These are phyloP conservation scores for Conus betulinus DNA, from an alignment of 1,140 invertebrate genomes.

Conservation along the genomic window DNA sequence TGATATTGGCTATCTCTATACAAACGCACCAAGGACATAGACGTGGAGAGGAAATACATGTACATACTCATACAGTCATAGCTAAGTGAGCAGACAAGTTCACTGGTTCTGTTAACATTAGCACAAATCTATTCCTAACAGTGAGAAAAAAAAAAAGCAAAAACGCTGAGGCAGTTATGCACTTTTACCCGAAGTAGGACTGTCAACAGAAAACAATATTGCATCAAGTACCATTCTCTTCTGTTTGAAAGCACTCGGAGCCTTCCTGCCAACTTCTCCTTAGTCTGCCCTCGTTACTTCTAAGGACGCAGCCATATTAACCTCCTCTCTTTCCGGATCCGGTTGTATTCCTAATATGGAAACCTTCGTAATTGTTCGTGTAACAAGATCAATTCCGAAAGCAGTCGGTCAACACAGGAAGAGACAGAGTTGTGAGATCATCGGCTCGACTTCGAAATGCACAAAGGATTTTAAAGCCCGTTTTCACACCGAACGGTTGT, in stretches of 20 bases:
- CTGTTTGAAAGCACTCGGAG: background rate
- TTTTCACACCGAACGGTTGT: conserved; percentile 10
- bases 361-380: conserved; percentile 29
- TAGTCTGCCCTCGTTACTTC: background rate
- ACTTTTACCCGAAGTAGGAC: too few species aligned
- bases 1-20: too few species aligned
- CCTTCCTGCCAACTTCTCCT: background rate
- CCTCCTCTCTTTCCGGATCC: conserved; percentile 17
- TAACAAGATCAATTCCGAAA: conserved; percentile 14
- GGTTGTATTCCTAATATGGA: conserved; percentile 24
- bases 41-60: too few species aligned
- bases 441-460: background rate
- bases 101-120: too few species aligned
- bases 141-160: too few species aligned
- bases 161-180: too few species aligned
- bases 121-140: too few species aligned
- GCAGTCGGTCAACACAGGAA: conserved; percentile 36
- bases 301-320: conserved; percentile 14
- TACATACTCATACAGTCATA: too few species aligned
- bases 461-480: conserved; percentile 27
- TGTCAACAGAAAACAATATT: too few species aligned
- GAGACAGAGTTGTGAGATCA: conserved; percentile 35
- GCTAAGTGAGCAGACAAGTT: too few species aligned
- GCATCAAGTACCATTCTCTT: background rate
- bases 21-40: too few species aligned